A percentile compares a stretch with the other conserved stretches of the same genome.
phyloP scores from a whole-genome alignment of 2,113 vertebrate species.

The Formicarius rufipectus region DNA sequence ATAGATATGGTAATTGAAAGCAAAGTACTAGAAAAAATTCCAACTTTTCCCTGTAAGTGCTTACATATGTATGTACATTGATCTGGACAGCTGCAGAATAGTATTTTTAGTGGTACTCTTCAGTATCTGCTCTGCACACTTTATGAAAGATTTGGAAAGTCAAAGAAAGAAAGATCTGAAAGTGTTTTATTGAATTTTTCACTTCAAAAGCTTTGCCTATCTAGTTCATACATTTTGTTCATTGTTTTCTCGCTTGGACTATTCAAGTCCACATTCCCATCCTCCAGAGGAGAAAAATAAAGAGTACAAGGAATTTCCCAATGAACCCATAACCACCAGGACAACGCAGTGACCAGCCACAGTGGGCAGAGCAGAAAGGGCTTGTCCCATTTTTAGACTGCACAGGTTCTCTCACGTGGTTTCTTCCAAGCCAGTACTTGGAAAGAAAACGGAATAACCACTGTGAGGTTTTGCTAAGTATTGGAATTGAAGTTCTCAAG shows the following conservation, averaged over 20 bases:
- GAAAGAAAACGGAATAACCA: too few relatives aligned
- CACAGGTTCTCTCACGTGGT: not conserved
- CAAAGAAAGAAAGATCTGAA: not conserved
- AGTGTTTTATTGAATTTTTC: not conserved
- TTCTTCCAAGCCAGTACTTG: not conserved
- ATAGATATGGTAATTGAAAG: not conserved
- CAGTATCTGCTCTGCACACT: not conserved
- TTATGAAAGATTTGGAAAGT: not conserved
- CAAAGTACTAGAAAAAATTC: not conserved
- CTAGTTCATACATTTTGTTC: not conserved
- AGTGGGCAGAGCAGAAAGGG: not conserved
- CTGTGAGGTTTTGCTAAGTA: too few relatives aligned
- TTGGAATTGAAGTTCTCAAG: not conserved
- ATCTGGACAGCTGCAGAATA: not conserved
- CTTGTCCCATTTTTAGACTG: not conserved
- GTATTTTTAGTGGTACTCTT: not conserved
- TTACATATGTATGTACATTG: not conserved
- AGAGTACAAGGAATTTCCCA: not conserved
- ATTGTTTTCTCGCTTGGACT: not conserved
- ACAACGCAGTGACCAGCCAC: not conserved
- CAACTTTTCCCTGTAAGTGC: not conserved
- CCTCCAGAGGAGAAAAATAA: not conserved
- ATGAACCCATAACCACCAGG: not conserved
- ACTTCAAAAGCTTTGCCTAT: not conserved
- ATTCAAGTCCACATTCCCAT: not conserved